A percentile compares a stretch with the other conserved stretches of the same genome.
These are phyloP conservation scores for Polydrusus pterygomalis DNA, from an alignment of 2,888 invertebrate species.

Conservation along the genomic window DNA sequence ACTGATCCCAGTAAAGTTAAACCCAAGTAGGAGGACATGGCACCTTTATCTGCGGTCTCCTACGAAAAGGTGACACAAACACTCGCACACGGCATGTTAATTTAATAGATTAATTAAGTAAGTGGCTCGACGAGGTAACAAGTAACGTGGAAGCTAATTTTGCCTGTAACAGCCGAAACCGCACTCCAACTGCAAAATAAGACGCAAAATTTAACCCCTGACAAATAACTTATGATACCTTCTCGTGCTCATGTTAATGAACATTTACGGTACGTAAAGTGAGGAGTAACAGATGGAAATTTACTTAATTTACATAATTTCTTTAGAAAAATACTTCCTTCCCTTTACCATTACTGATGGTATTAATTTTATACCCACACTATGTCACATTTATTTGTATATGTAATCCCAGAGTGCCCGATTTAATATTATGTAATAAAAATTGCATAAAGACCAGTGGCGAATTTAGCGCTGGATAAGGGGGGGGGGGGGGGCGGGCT, in stretches of 20 bases:
- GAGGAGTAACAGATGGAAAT: constrained; percentile 23
- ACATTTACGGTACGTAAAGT: constrained; percentile 1
- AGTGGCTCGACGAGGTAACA: constrained; percentile 71
- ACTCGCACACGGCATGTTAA: constrained; percentile 68
- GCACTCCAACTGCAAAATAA: constrained; percentile 53
- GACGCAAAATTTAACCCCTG: constrained; percentile 45
- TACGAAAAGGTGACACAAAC: constrained; percentile 67
- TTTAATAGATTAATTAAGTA: constrained; percentile 72
- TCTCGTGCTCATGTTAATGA: constrained; percentile 26
- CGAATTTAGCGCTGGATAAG: no score
- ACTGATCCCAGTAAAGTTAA: neutral
- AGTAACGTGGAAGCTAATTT: constrained; percentile 71
- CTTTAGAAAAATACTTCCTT: no score
- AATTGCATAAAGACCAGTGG: no score
- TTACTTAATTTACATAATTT: no score
- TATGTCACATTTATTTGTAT: no score
- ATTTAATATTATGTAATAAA: no score
- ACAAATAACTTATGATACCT: constrained; percentile 38
- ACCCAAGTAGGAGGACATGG: constrained; percentile 3
- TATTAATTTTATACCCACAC: no score
- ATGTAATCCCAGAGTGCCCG: no score
- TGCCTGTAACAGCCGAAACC: constrained; percentile 63
- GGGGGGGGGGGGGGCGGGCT: no score
- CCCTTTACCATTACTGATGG: no score
- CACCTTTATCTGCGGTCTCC: constrained; percentile 60